Evolutionary conservation across 2,113 vertebrate genomes (phyloP), one percentile per base, ranked within the genome.

Genomic region (Sciurus niger): DNA sequence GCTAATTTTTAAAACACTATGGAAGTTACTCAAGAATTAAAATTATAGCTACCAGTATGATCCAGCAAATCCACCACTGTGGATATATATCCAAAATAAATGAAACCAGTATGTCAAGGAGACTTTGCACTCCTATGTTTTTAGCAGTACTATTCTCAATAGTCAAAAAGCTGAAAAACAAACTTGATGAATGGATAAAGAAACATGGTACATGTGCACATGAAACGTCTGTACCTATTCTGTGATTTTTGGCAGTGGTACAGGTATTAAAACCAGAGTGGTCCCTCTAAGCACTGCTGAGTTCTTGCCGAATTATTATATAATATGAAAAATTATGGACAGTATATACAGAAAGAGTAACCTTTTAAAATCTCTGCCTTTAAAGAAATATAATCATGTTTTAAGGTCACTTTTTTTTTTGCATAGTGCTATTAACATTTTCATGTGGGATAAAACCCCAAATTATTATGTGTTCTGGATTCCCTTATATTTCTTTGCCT

Each of bases 321-420:
- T 51, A 0, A n/a, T n/a, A 28, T 28, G 20, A 94, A 60, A 94
- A 82, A 67, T 28, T 28, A 43, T 53, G 14, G 51, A 48, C 14
- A 82, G 2, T 55, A 58, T 74, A 93, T 88, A 20, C 32, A 84
- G 2, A 84, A 82, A 67, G 4, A 77, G n/a, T 43, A 83, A 2
- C 16, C 78, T 72, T 72, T 72, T 72, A 72, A 83, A 86, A 55
- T 65, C 12, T 4, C 7, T 74, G 5, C 13, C n/a, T 79, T 74
- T 85, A 11, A 74, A 67, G 43, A 53, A 93, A 80, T 83, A 82
- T 30, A 78, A 48, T 20, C 25, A 43, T 77, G 6, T 13, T 12
- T 84, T 93, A 37, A 34, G 17, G 16, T 55, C 24, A 65, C 18
- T 24, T 92, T 94, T 94, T 84, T 24, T 79, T 74, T 68, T 92